Conservation (phyloP, 2,888 invertebrate species). For the Sinodicranocentrus sp. region DNA sequence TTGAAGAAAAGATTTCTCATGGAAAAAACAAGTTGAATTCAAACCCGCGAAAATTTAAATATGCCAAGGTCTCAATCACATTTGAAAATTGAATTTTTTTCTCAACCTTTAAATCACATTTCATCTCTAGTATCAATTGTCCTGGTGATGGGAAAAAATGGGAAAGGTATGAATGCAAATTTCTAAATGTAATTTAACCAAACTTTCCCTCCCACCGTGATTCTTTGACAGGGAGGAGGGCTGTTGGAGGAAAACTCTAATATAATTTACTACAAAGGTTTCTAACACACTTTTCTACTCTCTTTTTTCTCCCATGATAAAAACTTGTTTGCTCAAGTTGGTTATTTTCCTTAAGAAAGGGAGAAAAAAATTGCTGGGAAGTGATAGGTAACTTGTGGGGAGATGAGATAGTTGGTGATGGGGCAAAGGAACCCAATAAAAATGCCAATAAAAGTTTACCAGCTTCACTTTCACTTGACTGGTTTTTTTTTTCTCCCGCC, state of each 20-base stretch:
- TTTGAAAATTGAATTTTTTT: too few species aligned
- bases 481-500: background rate
- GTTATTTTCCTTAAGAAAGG: background rate
- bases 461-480: conserved; percentile 37
- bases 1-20: too few species aligned
- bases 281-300: background rate
- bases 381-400: background rate
- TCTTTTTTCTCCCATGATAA: background rate
- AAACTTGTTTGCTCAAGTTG: background rate
- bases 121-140: too few species aligned
- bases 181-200: background rate
- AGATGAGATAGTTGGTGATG: background rate
- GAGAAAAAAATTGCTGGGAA: background rate
- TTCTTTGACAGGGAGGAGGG: background rate
- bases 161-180: background rate
- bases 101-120: too few species aligned
- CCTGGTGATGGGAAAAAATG: too few species aligned
- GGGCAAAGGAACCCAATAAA: conserved; percentile 39
- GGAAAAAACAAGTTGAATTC: too few species aligned
- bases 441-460: conserved; percentile 49
- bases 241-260: background rate
- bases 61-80: too few species aligned
- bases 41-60: too few species aligned
- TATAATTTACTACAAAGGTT: background rate
- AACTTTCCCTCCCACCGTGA: background rate